phyloP scores from a whole-genome alignment of 2,888 invertebrate genomes.

The Diabrotica balteata region DNA sequence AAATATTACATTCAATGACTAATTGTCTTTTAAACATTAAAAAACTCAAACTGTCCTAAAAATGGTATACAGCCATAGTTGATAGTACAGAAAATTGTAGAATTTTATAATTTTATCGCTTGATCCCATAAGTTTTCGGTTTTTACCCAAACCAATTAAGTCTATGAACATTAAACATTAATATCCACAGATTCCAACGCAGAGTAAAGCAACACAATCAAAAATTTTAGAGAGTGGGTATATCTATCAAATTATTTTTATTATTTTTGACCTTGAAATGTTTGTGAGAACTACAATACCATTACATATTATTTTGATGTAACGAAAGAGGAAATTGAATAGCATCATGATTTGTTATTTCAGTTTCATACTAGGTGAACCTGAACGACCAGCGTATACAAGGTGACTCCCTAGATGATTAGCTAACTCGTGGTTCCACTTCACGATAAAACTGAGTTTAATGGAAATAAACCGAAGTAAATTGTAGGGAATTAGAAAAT shows the following conservation, averaged over 20 bases:
- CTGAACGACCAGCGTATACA: slow-evolving; percentile 18
- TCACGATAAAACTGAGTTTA: neutral
- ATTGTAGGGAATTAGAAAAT: neutral
- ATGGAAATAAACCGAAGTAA: neutral
- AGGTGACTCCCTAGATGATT: neutral
- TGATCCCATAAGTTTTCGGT: neutral
- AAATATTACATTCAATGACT: too few species aligned
- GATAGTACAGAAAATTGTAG: too few species aligned
- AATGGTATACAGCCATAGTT: too few species aligned
- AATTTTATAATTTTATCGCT: neutral
- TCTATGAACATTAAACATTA: neutral
- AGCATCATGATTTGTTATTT: slow-evolving; percentile 39
- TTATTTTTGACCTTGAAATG: slow-evolving; percentile 37
- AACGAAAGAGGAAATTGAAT: slow-evolving; percentile 39
- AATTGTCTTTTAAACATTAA: too few species aligned
- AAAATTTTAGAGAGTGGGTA: slow-evolving; percentile 17
- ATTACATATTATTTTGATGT: slow-evolving; percentile 39
- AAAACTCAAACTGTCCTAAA: too few species aligned
- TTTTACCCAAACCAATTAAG: neutral
- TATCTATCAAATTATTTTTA: slow-evolving; percentile 32
- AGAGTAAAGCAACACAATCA: slow-evolving; percentile 8
- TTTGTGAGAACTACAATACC: slow-evolving; percentile 36
- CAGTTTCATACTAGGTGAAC: slow-evolving; percentile 30
- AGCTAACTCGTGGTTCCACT: neutral
- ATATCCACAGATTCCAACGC: slow-evolving; percentile 11